Evolutionary conservation across 2,888 invertebrate genomes (phyloP).

Genomic region (Calameuta pallipes): DNA sequence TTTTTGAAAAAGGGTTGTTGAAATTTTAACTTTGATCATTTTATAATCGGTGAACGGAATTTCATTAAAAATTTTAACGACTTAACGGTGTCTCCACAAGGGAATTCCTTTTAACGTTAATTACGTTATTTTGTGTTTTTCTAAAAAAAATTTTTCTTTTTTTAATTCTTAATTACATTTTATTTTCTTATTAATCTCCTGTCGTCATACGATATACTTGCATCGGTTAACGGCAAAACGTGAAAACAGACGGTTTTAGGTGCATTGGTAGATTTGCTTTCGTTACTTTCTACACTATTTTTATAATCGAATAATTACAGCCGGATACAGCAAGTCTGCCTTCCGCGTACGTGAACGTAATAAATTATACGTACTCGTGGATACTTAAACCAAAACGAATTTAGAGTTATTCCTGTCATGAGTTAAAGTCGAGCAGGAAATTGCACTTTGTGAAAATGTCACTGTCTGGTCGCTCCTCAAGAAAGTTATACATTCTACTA

Average conservation of each 20-base stretch:
- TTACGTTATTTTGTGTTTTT: not conserved
- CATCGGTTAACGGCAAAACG: not conserved
- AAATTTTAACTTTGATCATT: not conserved
- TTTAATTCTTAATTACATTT: not conserved
- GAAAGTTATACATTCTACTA: not conserved
- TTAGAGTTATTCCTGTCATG: not conserved
- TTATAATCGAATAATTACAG: not conserved
- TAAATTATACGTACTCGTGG: not conserved
- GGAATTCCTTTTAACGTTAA: not conserved
- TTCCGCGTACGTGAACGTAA: not conserved
- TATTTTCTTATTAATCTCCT: not conserved
- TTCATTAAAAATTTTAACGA: not conserved
- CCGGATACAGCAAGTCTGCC: not conserved
- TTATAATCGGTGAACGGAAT: not conserved
- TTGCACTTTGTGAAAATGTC: too few species aligned
- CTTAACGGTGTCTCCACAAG: not conserved
- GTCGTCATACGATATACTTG: too few species aligned
- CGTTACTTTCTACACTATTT: conserved; percentile 2
- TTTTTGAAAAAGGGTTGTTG: not conserved
- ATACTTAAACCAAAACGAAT: not conserved
- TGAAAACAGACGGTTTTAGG: not conserved
- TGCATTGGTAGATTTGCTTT: not conserved
- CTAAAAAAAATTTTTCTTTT: not conserved
- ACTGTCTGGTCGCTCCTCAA: not conserved
- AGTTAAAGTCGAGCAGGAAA: not conserved